phyloP scores from a whole-genome alignment of 2,113 vertebrate genomes.

The Ptyas mucosa region DNA sequence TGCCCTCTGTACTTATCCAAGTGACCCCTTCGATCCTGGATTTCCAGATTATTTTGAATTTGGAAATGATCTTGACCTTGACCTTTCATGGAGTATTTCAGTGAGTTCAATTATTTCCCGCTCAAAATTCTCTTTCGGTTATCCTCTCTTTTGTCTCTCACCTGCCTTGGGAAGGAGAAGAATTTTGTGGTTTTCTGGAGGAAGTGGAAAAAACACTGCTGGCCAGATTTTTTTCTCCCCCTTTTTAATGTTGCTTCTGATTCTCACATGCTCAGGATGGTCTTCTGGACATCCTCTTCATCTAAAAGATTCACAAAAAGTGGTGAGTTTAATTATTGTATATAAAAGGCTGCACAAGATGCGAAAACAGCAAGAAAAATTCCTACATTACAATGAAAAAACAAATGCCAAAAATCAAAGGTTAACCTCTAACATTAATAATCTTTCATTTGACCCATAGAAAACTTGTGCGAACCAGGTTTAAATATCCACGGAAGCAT shows the following conservation, averaged over 20 bases:
- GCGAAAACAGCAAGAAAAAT: background rate
- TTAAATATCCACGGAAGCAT: background rate
- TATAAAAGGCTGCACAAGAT: background rate
- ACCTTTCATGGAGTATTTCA: background rate
- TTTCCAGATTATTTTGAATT: background rate
- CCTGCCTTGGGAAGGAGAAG: background rate
- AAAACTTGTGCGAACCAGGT: background rate
- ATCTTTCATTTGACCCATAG: background rate
- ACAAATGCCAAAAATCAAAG: background rate
- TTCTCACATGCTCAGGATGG: background rate
- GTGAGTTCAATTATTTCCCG: background rate
- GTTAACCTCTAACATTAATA: background rate
- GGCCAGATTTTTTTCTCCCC: background rate
- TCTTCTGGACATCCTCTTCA: background rate
- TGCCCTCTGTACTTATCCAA: background rate
- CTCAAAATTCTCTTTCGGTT: background rate
- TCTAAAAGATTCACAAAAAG: background rate
- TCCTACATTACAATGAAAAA: background rate
- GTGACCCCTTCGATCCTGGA: background rate
- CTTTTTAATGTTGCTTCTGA: background rate
- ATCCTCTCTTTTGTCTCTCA: background rate
- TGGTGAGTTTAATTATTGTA: background rate
- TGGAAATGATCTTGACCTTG: background rate
- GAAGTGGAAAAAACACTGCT: background rate
- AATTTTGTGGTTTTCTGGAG: background rate